Percentiles rank a stretch among this genome's conserved stretches.
Conservation (phyloP, 2,113 vertebrate genomes). For the Ophiodon elongatus region DNA sequence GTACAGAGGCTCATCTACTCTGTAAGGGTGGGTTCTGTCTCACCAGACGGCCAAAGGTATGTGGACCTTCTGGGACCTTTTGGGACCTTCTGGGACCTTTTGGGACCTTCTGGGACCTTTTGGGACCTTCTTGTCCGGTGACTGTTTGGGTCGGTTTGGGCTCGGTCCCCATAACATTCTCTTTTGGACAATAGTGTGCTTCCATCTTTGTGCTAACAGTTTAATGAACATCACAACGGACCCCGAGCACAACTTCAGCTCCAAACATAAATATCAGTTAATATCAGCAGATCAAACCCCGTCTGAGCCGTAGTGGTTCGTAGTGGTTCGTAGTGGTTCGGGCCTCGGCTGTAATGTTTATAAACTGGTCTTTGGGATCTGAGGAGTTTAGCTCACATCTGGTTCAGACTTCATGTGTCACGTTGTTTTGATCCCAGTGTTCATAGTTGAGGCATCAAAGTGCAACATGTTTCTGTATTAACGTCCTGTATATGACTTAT, state of each 20-base stretch:
- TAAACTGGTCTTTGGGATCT: conserved; percentile 10
- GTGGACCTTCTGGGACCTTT: background rate
- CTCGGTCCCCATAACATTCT: background rate
- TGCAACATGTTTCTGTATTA: conserved; percentile 10
- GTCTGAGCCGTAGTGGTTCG: background rate
- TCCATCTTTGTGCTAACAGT: background rate
- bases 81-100: too few species aligned
- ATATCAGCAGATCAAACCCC: background rate
- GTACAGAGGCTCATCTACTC: background rate
- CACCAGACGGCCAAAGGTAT: background rate
- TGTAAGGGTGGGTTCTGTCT: background rate
- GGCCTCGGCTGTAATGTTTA: conserved; percentile 15
- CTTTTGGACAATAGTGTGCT: background rate
- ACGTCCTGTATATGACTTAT: background rate
- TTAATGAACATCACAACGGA: too few species aligned
- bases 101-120: background rate
- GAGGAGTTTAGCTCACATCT: conserved; percentile 21
- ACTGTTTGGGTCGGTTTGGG: background rate
- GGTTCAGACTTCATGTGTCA: conserved; percentile 5
- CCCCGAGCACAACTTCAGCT: background rate
- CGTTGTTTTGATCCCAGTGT: conserved; percentile 2
- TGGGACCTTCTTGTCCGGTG: background rate
- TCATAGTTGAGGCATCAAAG: conserved; percentile 35
- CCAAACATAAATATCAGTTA: too few species aligned
- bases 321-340: too few species aligned